Conservation (phyloP, 2,888 invertebrate species). For the Acronicta alni region DNA sequence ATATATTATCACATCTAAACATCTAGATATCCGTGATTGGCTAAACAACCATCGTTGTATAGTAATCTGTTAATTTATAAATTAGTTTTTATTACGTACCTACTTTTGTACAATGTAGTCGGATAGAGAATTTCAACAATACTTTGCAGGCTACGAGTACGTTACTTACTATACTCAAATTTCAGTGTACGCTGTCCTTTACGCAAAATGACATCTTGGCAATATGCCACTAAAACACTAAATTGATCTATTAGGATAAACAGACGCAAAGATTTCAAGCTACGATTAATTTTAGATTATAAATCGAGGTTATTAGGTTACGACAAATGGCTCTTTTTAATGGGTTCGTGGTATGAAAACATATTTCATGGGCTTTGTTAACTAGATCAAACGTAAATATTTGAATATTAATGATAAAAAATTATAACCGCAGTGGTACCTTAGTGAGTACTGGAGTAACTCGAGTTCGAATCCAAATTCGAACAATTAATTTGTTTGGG, state of each 20-base stretch:
- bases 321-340: slow-evolving; percentile 11
- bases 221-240: slow-evolving; percentile 31
- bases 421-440: background rate
- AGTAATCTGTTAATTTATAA: too few relatives aligned
- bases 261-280: slow-evolving; percentile 40
- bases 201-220: slow-evolving; percentile 23
- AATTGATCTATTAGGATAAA: slow-evolving; percentile 46
- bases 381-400: background rate
- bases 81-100: too few relatives aligned
- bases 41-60: too few relatives aligned
- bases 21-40: too few relatives aligned
- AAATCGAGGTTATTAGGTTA: slow-evolving; percentile 33
- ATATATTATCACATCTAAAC: too few relatives aligned
- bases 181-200: slow-evolving; percentile 11
- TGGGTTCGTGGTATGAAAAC: slow-evolving; percentile 4
- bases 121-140: too few relatives aligned
- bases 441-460: too few relatives aligned
- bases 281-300: slow-evolving; percentile 40
- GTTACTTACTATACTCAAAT: too few relatives aligned
- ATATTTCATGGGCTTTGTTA: slow-evolving; percentile 12
- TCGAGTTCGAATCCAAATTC: too few relatives aligned
- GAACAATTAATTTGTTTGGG: too few relatives aligned
- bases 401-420: background rate
- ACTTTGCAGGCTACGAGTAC: too few relatives aligned
- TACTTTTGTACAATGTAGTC: too few relatives aligned